Evolutionary conservation across 2,888 invertebrate genomes (phyloP), one percentile per base, ranked within the genome.

Genomic region (Schizaphis graminum): DNA sequence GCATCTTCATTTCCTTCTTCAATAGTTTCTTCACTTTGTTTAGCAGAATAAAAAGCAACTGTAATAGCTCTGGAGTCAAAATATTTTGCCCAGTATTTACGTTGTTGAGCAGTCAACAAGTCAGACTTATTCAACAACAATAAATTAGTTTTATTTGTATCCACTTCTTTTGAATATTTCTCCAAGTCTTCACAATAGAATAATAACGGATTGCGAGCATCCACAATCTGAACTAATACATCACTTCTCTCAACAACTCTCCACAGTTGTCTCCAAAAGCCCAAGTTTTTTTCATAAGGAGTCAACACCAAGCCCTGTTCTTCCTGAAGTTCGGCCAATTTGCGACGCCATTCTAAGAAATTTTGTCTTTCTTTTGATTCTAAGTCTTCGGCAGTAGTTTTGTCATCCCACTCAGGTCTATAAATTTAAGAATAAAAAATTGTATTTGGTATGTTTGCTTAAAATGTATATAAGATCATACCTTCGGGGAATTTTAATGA

Each of bases 201-300:
- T 16, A 99, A 96, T 89, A 99, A 96, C 1, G 99, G 99, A 96
- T 99, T 99, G 95, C 99, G 97, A 0, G 99, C 99, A 96, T 99
- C 99, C 28, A 99, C 98, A 95, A 99, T 98, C 96, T 99, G 98
- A 28, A 99, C 97, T 35, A 99, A 97, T 0, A 99, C 97, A 96
- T 99, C 98, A 95, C 99, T 98, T 95, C 98, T 97, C 96, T 99
- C 99, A n/a, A 99, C 97, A 0, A 99, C 99, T 95, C 99, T 97
- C 99, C 99, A 99, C 61, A 99, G 96, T 96, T 99, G 99, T 90
- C 99, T 97, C 99, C 99, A 99, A 95, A 99, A 98, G 96, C 99
- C 99, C 44, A 99, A 96, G 96, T 99, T 99, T 95, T 98, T 98
- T 95, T 99, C 99, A 96, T 99, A 99, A 0, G 99, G 99, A 0